Conservation (phyloP, 2,113 vertebrate species). For the Leucosticte australis region DNA sequence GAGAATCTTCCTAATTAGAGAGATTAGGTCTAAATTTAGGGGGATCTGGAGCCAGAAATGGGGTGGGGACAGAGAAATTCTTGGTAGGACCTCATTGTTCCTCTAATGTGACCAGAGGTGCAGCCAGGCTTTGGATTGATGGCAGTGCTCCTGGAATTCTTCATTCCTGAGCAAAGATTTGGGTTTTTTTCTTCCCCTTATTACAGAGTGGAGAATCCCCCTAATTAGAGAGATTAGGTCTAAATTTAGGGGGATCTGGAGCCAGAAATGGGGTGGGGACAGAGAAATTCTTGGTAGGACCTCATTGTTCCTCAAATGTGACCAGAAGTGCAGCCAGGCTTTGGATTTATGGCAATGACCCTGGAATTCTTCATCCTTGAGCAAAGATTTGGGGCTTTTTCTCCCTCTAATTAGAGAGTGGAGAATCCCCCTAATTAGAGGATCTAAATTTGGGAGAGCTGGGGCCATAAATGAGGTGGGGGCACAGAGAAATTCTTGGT, state of each 20-base stretch:
- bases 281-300: neutral
- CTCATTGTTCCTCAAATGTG: neutral
- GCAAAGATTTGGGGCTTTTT: neutral
- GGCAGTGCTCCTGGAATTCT: neutral
- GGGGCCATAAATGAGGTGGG: neutral
- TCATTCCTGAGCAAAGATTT: neutral
- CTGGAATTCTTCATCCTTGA: neutral
- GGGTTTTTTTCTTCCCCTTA: neutral
- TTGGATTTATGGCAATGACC: neutral
- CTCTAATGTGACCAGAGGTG: accelerated
- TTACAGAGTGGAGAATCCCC: no score
- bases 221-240: neutral
- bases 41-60: no score
- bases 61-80: no score
- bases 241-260: no score
- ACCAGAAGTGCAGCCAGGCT: neutral
- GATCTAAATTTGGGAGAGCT: accelerated
- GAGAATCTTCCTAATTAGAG: neutral
- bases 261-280: no score
- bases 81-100: neutral
- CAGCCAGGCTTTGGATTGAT: neutral
- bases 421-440: neutral
- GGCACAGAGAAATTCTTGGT: accelerated
- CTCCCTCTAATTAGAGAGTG: neutral
- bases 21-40: no score